These are phyloP conservation scores for Idaea dimidiata DNA, from an alignment of 2,888 invertebrate species.

Conservation along the genomic window DNA sequence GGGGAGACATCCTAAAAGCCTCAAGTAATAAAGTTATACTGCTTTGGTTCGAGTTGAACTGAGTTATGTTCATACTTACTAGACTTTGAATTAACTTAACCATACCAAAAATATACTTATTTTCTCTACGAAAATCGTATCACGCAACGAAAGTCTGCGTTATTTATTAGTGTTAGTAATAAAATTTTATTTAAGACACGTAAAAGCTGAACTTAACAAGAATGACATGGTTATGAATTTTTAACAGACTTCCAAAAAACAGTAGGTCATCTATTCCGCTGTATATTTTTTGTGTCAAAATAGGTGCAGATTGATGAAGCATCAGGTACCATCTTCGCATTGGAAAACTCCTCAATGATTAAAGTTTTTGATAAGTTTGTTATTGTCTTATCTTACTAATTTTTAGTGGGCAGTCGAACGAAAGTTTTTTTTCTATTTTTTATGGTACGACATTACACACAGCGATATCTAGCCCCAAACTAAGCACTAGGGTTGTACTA, in stretches of 20 bases:
- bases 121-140: neutral
- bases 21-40: constrained; percentile 3
- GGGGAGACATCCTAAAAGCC: neutral
- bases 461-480: no score
- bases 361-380: no score
- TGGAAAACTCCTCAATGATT: no score
- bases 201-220: neutral
- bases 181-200: neutral
- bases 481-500: no score
- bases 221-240: neutral
- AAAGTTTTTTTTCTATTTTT: no score
- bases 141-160: neutral
- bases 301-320: no score
- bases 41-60: constrained; percentile 4
- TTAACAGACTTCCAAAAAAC: neutral
- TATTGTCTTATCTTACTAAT: no score
- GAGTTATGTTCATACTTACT: constrained; percentile 5
- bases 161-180: neutral
- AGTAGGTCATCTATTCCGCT: no score
- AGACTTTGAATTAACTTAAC: neutral
- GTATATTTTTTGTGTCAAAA: no score
- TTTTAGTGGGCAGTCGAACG: no score
- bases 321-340: no score
- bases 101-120: neutral
- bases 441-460: no score